These are phyloP conservation scores for Montipora capricornis DNA, from an alignment of 64 coral and sea anemone species.

Conservation along the genomic window DNA sequence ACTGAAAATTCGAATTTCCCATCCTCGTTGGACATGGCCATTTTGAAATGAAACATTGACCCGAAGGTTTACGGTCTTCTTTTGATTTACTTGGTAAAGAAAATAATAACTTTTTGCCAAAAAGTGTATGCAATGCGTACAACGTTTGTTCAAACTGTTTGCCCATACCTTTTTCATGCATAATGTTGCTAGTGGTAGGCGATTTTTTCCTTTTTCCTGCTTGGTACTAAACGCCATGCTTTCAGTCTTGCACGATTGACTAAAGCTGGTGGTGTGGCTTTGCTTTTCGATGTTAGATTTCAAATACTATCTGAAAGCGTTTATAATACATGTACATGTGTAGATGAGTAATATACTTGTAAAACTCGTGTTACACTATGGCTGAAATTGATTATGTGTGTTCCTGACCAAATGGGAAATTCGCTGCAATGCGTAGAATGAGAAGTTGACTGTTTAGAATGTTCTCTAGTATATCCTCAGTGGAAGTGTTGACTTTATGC, in stretches of 20 bases:
- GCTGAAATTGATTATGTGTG: conserved; percentile 2
- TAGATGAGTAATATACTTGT: no score
- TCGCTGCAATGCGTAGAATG: background rate
- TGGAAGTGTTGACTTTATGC: conserved; percentile 4
- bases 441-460: conserved; percentile 4
- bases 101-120: background rate
- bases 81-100: background rate
- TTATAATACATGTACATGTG: background rate
- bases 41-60: background rate
- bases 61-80: background rate
- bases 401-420: no score
- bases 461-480: background rate
- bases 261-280: no score
- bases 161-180: background rate
- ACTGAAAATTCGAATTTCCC: background rate
- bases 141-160: background rate
- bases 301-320: background rate
- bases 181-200: conserved; percentile 5
- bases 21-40: background rate
- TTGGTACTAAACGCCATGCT: no score
- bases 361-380: background rate
- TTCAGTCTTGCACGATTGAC: no score
- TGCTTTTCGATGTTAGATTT: no score
- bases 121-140: conserved; percentile 25
- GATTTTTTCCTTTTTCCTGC: background rate